phyloP scores from a whole-genome alignment of 2,797 vertebrate genomes.

The Melanotaenia trifasciata region DNA sequence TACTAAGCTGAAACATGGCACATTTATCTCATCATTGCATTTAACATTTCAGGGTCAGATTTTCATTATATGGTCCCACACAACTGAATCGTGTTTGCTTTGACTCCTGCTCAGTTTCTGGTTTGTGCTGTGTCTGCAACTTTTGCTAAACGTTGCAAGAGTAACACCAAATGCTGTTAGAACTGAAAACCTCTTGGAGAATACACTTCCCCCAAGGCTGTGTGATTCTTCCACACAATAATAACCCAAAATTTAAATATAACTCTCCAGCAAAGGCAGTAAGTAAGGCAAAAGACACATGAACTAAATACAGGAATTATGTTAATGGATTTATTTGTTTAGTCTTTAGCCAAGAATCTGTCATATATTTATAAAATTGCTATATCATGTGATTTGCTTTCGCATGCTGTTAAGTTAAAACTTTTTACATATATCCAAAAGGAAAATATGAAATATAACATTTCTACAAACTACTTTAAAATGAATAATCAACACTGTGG shows the following conservation, averaged over 20 bases:
- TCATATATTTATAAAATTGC: neutral
- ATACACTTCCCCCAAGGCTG: neutral
- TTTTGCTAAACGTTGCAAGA: slow-evolving; percentile 33
- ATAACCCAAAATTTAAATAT: neutral
- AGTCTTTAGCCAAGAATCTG: neutral
- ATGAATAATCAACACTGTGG: neutral
- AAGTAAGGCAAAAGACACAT: neutral
- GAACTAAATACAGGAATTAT: neutral
- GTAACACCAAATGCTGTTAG: slow-evolving; percentile 16
- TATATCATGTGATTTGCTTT: too few relatives aligned
- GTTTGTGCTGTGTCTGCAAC: slow-evolving; percentile 44
- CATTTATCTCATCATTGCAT: slow-evolving; percentile 28
- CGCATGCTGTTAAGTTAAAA: too few relatives aligned
- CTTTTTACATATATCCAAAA: too few relatives aligned
- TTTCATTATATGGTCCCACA: slow-evolving; percentile 21
- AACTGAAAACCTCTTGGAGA: neutral
- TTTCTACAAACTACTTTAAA: neutral
- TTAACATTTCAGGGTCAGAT: slow-evolving; percentile 55
- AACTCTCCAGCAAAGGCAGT: neutral
- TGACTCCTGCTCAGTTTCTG: slow-evolving; percentile 19
- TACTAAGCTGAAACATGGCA: neutral
- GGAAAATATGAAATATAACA: neutral
- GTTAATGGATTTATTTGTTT: neutral
- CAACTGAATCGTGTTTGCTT: slow-evolving; percentile 29
- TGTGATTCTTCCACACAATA: neutral